Percentiles rank a stretch among this genome's conserved stretches.
phyloP scores from a whole-genome alignment of 1,140 invertebrate species.

The Drosophila mauritiana region DNA sequence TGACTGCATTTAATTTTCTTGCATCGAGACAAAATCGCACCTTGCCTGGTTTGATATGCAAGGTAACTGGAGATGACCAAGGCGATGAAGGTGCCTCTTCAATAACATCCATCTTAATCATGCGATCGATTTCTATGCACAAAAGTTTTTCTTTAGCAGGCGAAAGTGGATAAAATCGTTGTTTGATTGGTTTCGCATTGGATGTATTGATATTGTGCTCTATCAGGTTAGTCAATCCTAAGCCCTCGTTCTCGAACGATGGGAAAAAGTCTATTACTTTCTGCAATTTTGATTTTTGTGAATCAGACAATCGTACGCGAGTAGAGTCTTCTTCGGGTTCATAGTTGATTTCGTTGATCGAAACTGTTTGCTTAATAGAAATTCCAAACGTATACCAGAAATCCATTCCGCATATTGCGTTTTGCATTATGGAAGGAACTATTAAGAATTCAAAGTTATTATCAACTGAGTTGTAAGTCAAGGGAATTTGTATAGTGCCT shows the following conservation, averaged over 20 bases:
- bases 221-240: neutral
- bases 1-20: neutral
- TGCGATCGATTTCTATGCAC: neutral
- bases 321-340: neutral
- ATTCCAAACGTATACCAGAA: too few relatives aligned
- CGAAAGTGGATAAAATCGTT: neutral
- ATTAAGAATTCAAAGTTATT: too few relatives aligned
- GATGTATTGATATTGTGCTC: neutral
- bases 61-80: neutral
- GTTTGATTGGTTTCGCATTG: neutral
- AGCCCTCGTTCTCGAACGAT: neutral
- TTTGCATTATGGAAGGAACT: too few relatives aligned
- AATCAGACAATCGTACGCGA: too few relatives aligned
- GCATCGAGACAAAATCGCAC: neutral
- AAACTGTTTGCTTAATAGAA: too few relatives aligned
- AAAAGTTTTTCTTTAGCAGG: neutral
- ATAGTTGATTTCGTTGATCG: too few relatives aligned
- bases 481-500: too few relatives aligned
- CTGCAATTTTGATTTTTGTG: too few relatives aligned
- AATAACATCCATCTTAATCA: neutral
- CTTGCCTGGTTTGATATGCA: neutral
- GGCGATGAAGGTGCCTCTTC: neutral
- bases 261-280: neutral
- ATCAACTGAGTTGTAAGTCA: too few relatives aligned
- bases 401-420: too few relatives aligned